Evolutionary conservation across 2,888 invertebrate species (phyloP).

Genomic region (Emmelina monodactyla): DNA sequence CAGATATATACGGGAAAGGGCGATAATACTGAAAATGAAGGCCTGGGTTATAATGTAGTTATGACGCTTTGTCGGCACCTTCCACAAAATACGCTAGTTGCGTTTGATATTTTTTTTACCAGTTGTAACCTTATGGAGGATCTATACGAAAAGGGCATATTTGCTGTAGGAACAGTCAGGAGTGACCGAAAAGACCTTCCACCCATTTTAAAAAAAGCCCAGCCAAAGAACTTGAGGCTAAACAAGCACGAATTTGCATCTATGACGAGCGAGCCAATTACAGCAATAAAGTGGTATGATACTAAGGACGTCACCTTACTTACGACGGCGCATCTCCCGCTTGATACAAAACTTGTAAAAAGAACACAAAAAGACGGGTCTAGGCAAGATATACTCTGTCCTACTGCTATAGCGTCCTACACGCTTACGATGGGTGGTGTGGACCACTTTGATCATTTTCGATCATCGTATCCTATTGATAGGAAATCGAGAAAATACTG

Average conservation of each 20-base stretch:
- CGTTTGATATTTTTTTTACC: slow-evolving; percentile 25
- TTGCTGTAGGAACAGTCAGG: slow-evolving; percentile 17
- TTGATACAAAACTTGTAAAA: slow-evolving; percentile 16
- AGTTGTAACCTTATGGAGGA: slow-evolving; percentile 16
- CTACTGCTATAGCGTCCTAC: slow-evolving; percentile 22
- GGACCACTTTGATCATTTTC: slow-evolving; percentile 25
- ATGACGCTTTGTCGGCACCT: slow-evolving; percentile 16
- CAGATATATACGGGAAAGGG: slow-evolving; percentile 17
- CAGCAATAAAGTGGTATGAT: slow-evolving; percentile 21
- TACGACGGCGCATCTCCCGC: slow-evolving; percentile 19
- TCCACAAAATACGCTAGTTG: slow-evolving; percentile 19
- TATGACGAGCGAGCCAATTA: slow-evolving; percentile 19
- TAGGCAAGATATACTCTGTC: slow-evolving; percentile 21
- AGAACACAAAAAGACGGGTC: slow-evolving; percentile 26
- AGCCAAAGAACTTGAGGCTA: slow-evolving; percentile 18
- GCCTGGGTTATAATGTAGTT: slow-evolving; percentile 18
- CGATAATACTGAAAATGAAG: slow-evolving; percentile 16
- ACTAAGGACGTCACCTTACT: slow-evolving; percentile 19
- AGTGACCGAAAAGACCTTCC: slow-evolving; percentile 16
- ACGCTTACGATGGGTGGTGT: slow-evolving; percentile 25
- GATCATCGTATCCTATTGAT: slow-evolving; percentile 23
- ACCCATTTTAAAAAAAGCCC: slow-evolving; percentile 14
- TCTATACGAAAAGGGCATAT: slow-evolving; percentile 15
- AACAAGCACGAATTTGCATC: slow-evolving; percentile 21
- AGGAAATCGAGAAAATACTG: slow-evolving; percentile 24